A percentile compares a stretch with the other conserved stretches of the same genome.
phyloP scores from a whole-genome alignment of 2,113 vertebrate species.

The Canis aureus region DNA sequence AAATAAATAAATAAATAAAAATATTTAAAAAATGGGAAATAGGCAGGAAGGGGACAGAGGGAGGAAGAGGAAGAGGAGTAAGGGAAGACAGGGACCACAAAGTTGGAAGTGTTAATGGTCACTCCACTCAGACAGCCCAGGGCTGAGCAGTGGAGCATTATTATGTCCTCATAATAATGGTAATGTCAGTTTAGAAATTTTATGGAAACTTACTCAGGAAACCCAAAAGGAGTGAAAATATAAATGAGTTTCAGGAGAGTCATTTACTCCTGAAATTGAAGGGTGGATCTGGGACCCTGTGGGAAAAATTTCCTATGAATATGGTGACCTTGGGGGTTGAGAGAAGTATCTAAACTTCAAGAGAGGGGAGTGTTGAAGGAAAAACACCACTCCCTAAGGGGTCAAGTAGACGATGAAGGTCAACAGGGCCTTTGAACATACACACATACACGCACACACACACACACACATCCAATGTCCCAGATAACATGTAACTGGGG shows the following conservation, averaged over 20 bases:
- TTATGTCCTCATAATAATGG: not conserved
- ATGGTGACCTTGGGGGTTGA: not conserved
- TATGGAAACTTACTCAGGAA: not conserved
- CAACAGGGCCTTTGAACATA: not conserved
- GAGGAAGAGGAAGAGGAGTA: accelerated
- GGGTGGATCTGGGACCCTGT: not conserved
- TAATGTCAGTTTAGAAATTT: not conserved
- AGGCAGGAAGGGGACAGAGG: not conserved
- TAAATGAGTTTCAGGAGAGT: not conserved
- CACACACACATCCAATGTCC: not conserved
- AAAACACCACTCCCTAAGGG: not conserved
- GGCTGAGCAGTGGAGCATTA: no score
- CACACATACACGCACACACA: accelerated
- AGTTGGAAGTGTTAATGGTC: accelerated
- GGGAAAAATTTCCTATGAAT: not conserved
- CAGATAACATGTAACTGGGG: not conserved
- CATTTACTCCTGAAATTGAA: not conserved
- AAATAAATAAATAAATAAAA: no score
- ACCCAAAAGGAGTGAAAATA: not conserved
- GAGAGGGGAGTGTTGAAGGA: not conserved
- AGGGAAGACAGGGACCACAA: accelerated
- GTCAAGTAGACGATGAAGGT: not conserved
- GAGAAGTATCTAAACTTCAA: not conserved
- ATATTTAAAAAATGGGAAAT: not conserved
- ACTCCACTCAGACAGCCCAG: not conserved